phyloP scores from a whole-genome alignment of 2,888 invertebrate genomes.

The Drosophila suboccidentalis region DNA sequence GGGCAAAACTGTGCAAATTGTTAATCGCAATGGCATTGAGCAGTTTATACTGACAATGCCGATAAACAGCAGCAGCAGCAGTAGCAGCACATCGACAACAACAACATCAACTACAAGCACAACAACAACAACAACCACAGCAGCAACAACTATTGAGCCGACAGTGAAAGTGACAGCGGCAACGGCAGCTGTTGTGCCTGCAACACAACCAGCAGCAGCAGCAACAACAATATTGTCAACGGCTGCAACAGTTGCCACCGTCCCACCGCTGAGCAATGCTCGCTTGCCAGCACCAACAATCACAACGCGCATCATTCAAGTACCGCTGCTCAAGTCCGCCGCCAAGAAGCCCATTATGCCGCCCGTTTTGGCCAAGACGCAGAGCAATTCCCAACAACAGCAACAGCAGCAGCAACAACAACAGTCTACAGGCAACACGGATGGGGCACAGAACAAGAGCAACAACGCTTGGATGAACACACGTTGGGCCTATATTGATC shows the following conservation, averaged over 20 bases:
- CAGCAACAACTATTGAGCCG: conserved; percentile 16
- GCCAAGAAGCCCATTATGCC: conserved; percentile 87
- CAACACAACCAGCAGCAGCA: conserved; percentile 12
- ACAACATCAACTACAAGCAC: conserved; percentile 25
- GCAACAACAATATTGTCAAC: conserved; percentile 20
- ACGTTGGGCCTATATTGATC: conserved; percentile 89
- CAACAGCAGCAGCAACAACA: conserved; percentile 21
- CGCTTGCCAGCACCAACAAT: conserved; percentile 54
- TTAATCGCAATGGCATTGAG: conserved; percentile 77
- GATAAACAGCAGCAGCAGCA: conserved; percentile 19
- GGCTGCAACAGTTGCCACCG: conserved; percentile 29
- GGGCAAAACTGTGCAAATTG: conserved; percentile 79
- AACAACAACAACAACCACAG: conserved; percentile 9
- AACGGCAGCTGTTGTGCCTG: conserved; percentile 7
- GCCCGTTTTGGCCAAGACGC: conserved; percentile 83
- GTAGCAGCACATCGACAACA: conserved; percentile 19
- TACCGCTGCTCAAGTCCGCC: conserved; percentile 84
- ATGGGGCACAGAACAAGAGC: conserved; percentile 75
- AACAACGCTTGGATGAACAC: conserved; percentile 87
- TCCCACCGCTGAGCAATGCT: conserved; percentile 41
- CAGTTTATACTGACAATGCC: conserved; percentile 69
- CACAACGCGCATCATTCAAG: conserved; percentile 84
- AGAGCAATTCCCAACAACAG: conserved; percentile 54
- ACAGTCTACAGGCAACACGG: conserved; percentile 17
- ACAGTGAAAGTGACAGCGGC: conserved; percentile 2